Evolutionary conservation across 2,113 vertebrate genomes (phyloP).

Genomic region (Panurus biarmicus): DNA sequence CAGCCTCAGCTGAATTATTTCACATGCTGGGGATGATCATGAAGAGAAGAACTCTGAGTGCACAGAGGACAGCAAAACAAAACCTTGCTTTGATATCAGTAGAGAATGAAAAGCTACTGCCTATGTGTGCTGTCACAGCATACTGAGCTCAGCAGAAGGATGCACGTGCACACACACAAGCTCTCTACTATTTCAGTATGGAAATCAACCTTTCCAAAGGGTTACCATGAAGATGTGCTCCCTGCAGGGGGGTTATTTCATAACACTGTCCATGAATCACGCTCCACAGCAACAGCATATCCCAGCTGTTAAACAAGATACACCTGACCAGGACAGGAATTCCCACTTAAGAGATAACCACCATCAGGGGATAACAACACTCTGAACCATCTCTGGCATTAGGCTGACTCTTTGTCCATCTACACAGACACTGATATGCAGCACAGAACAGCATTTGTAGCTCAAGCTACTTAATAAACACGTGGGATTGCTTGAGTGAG

Average conservation of each 20-base stretch:
- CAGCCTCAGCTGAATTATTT: neutral
- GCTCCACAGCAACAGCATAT: neutral
- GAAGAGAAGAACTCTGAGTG: neutral
- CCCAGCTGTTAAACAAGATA: neutral
- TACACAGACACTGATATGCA: neutral
- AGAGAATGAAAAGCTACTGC: neutral
- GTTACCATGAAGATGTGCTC: neutral
- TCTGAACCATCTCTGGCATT: neutral
- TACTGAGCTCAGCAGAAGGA: neutral
- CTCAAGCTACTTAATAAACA: neutral
- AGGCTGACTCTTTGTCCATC: neutral
- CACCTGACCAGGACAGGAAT: neutral
- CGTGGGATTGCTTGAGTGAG: neutral
- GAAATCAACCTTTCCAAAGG: neutral
- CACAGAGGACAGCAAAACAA: neutral
- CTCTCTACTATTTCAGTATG: neutral
- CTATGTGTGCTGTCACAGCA: neutral
- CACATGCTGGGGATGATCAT: neutral
- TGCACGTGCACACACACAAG: accelerated
- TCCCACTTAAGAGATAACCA: neutral
- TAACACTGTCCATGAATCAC: neutral
- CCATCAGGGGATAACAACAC: neutral
- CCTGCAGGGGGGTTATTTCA: neutral
- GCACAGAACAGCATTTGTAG: neutral
- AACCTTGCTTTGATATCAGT: neutral